Base-by-base conservation (phyloP, 1,140 invertebrate species). In the Aricia agestis region DNA sequence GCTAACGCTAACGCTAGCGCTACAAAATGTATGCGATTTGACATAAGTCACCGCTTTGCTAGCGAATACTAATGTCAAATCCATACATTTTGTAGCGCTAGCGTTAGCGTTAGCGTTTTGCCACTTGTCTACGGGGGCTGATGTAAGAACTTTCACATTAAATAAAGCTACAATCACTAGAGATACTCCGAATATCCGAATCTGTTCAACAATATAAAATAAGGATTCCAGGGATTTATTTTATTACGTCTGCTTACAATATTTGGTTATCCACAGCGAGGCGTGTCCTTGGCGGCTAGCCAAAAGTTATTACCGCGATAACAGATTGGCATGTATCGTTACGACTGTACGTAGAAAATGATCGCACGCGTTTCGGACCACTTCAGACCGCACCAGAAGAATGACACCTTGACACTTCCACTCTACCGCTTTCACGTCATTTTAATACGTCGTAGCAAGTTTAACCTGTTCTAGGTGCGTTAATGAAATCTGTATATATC, bases 271-370 rank as follows among this genome's bases (percentile, higher is more conserved):
- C n/a, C 68, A 63, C 57, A 41, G 65, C 45, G 31, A 25, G 57
- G 42, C 45, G 15, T n/a, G 36, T 59, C 58, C 67, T 71, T 74
- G 70, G 73, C 69, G 15, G 32, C 2, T 11, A 59, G 69, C 73
- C 73, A 74, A 57, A 45, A 66, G 65, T 69, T 58, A 61, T 61
- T 66, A 71, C 61, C 67, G 52, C 69, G 52, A 69, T 45, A 71
- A 61, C 59, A 69, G 45, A 52, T 69, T 66, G 31, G 36, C 61
- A 57, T 52, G 42, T 31, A 71, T 68, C 58, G 52, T 71, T 70
- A 66, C 58, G 61, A 25, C 42, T 41, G 17, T 59, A 73, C 42
- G 61, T 61, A 73, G 36, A 74, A 42, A 71, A 65, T 65, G 25
- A 67, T 61, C 10, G 15, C 11, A 45, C 36, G 32, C 45, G 42